Evolutionary conservation across 2,888 invertebrate genomes (phyloP).

Genomic region (Nomada lathburiana): DNA sequence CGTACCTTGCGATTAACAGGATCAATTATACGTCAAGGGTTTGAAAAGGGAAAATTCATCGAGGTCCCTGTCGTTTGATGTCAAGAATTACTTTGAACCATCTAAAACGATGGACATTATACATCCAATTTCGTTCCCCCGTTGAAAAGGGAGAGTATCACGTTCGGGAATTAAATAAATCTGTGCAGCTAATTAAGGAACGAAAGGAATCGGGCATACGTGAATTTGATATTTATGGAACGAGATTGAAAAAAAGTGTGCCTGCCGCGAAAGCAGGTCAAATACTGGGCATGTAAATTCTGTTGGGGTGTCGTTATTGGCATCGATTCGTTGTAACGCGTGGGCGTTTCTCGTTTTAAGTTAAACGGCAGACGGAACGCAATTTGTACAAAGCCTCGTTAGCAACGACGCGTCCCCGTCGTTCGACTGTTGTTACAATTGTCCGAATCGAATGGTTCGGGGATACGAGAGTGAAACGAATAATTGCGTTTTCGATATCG

Average conservation of each 20-base stretch:
- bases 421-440: not conserved
- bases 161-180: too few species aligned
- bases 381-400: slow-evolving; percentile 17
- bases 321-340: not conserved
- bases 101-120: too few species aligned
- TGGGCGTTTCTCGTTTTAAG: not conserved
- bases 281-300: not conserved
- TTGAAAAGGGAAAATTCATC: too few species aligned
- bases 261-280: not conserved
- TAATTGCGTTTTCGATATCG: not conserved
- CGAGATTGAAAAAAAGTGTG: not conserved
- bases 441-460: not conserved
- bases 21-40: too few species aligned
- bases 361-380: slow-evolving; percentile 1
- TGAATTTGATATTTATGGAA: too few species aligned
- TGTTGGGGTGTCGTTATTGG: not conserved
- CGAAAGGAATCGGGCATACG: too few species aligned
- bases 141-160: too few species aligned
- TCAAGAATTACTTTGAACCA: too few species aligned
- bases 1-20: too few species aligned
- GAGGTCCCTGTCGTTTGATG: too few species aligned
- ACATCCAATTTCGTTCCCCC: too few species aligned
- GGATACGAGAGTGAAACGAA: not conserved
- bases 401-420: not conserved
- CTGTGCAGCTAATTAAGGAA: too few species aligned